Percentiles rank a stretch among this genome's conserved stretches.
phyloP scores from a whole-genome alignment of 1,140 invertebrate species.

The Copidosoma floridanum region DNA sequence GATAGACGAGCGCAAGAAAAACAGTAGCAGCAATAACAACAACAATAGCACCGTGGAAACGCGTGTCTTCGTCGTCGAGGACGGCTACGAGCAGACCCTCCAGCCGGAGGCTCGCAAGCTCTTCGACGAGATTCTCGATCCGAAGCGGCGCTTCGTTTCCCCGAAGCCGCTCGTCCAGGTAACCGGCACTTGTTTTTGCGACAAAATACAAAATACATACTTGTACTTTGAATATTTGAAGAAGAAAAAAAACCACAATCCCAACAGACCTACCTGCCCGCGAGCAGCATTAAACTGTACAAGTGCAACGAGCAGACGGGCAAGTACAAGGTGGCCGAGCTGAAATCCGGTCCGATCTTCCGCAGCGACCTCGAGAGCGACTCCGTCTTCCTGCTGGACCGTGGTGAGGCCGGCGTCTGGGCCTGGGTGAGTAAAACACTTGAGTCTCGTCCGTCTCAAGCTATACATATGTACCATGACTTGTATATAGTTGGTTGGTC shows the following conservation, averaged over 20 bases:
- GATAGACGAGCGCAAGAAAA: conserved; percentile 43
- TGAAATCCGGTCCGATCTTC: conserved; percentile 80
- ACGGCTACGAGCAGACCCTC: conserved; percentile 80
- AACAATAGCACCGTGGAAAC: conserved; percentile 37
- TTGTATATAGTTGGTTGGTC: too few relatives aligned
- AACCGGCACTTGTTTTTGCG: not conserved
- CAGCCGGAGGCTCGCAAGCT: conserved; percentile 62
- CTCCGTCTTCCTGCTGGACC: conserved; percentile 84
- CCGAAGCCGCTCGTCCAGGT: conserved; percentile 53
- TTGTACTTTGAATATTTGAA: not conserved
- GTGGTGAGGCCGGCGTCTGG: conserved; percentile 84
- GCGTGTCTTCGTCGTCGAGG: conserved; percentile 75
- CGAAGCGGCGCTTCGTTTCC: conserved; percentile 63
- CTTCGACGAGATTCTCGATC: conserved; percentile 70
- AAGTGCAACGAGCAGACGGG: conserved; percentile 74
- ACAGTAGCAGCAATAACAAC: too few relatives aligned
- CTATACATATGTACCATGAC: too few relatives aligned
- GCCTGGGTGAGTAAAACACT: too few relatives aligned
- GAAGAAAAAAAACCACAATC: not conserved
- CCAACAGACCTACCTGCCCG: not conserved
- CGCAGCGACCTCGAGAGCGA: conserved; percentile 77
- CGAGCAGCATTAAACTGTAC: conserved; percentile 61
- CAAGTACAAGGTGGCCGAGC: conserved; percentile 81
- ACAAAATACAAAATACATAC: not conserved
- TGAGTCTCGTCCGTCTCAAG: too few relatives aligned